phyloP scores from a whole-genome alignment of 2,797 vertebrate genomes.

The Leuciscus waleckii region DNA sequence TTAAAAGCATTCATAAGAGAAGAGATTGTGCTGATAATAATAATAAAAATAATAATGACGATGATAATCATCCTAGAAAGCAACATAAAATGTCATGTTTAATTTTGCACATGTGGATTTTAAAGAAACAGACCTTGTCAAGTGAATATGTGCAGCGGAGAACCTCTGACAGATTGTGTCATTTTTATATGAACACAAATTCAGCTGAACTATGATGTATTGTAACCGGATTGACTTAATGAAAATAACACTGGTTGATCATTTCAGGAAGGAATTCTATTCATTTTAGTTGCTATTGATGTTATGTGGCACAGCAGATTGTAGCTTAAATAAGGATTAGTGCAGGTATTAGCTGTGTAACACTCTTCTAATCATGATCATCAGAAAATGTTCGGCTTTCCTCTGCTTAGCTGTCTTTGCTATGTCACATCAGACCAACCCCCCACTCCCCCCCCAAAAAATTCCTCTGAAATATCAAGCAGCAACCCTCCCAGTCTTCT shows the following conservation, averaged over 20 bases:
- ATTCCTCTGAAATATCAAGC: conserved; percentile 12
- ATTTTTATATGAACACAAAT: background rate
- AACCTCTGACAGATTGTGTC: background rate
- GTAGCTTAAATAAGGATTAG: conserved; percentile 48
- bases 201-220: background rate
- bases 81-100: background rate
- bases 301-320: conserved; percentile 37
- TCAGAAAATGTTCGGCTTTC: conserved; percentile 25
- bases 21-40: background rate
- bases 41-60: background rate
- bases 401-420: background rate
- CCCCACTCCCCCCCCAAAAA: background rate
- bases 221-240: conserved; percentile 32
- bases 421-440: background rate
- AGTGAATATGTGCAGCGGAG: background rate
- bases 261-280: conserved; percentile 11
- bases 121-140: background rate
- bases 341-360: conserved; percentile 43
- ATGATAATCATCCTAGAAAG: background rate
- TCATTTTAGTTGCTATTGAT: conserved; percentile 19
- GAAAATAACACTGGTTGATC: conserved; percentile 31
- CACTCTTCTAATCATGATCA: conserved; percentile 31
- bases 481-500: background rate
- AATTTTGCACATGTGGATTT: background rate
- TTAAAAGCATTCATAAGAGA: background rate